These are phyloP conservation scores for Campoplex capitator DNA, from an alignment of 2,888 invertebrate genomes.

Conservation along the genomic window DNA sequence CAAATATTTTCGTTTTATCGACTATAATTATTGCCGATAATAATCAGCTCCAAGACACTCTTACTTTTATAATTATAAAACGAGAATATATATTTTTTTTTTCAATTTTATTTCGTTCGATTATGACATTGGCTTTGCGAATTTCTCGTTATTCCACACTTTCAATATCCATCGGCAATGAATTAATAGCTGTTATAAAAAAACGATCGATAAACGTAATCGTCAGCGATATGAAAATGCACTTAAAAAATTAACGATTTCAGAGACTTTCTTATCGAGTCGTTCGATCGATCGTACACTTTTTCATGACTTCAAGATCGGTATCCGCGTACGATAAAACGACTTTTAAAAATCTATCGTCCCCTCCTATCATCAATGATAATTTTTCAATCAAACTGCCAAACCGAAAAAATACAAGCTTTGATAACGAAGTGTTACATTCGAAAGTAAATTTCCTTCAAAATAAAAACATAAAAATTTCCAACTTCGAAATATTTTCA, in stretches of 20 bases:
- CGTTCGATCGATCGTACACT: slow-evolving; percentile 8
- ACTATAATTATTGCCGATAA: not conserved
- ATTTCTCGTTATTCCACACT: not conserved
- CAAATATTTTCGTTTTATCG: not conserved
- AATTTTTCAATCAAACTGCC: slow-evolving; percentile 2
- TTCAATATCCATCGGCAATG: not conserved
- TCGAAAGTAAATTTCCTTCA: not conserved
- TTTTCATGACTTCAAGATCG: slow-evolving; percentile 12
- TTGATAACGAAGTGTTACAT: not conserved
- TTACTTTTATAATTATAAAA: not conserved
- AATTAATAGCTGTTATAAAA: not conserved
- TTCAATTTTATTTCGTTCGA: not conserved
- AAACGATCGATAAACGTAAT: not conserved
- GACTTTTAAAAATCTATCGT: slow-evolving; percentile 6
- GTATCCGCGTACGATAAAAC: not conserved
- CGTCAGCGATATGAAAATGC: slow-evolving; percentile 7
- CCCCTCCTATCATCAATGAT: not conserved
- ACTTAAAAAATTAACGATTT: slow-evolving; percentile 13
- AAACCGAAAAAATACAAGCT: not conserved
- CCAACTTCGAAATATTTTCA: not conserved
- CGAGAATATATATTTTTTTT: not conserved
- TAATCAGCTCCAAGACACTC: not conserved
- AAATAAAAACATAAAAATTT: not conserved
- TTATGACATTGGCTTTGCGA: not conserved
- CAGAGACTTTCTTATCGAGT: not conserved